These are phyloP conservation scores for Meloidogyne exigua DNA, from an alignment of 1,140 invertebrate species.

Conservation along the genomic window DNA sequence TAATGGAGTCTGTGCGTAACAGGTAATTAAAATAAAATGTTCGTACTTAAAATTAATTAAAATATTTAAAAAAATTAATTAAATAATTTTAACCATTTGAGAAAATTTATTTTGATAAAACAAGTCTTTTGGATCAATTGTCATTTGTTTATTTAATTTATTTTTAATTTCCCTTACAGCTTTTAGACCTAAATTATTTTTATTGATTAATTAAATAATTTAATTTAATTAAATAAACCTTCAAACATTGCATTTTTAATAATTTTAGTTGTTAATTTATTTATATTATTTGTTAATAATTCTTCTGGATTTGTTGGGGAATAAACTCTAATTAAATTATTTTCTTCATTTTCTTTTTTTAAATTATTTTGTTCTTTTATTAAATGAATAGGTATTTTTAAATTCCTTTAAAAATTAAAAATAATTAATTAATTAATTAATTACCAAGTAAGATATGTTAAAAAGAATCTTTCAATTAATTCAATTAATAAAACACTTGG, in stretches of 20 bases:
- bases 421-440: neutral
- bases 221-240: neutral
- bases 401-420: slow-evolving; percentile 9
- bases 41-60: slow-evolving; percentile 1
- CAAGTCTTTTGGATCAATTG: neutral
- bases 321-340: neutral
- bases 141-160: neutral
- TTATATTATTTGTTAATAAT: slow-evolving; percentile 6
- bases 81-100: neutral
- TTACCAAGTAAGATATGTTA: slow-evolving; percentile 17
- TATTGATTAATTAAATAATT: neutral
- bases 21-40: slow-evolving; percentile 20
- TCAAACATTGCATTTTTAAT: slow-evolving; percentile 8
- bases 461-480: slow-evolving; percentile 19
- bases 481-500: slow-evolving; percentile 7
- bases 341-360: neutral
- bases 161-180: neutral
- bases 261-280: neutral
- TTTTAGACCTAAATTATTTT: slow-evolving; percentile 8
- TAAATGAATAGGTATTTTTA: neutral
- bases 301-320: slow-evolving; percentile 10
- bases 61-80: neutral
- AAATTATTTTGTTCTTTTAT: neutral
- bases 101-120: neutral
- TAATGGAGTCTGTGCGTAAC: neutral